phyloP scores from a whole-genome alignment of 2,113 vertebrate genomes.

The Eonycteris spelaea region DNA sequence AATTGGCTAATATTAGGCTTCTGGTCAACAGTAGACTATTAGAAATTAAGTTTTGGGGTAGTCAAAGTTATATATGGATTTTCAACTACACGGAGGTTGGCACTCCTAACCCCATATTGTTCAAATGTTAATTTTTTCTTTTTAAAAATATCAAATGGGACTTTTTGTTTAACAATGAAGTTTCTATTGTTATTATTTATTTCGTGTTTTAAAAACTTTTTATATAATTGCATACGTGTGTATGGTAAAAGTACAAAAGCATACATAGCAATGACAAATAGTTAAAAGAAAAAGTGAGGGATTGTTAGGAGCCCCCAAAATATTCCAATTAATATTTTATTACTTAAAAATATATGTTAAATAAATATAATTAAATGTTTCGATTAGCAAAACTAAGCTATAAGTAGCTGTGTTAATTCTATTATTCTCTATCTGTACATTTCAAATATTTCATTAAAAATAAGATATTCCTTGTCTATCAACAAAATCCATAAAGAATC shows the following conservation, averaged over 20 bases:
- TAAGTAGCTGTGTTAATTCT: neutral
- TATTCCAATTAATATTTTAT: neutral
- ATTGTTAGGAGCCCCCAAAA: neutral
- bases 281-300: neutral
- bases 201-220: neutral
- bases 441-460: slow-evolving; percentile 6
- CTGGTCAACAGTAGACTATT: neutral
- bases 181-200: neutral
- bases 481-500: neutral
- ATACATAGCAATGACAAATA: neutral
- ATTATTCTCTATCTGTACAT: neutral
- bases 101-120: neutral
- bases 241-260: neutral
- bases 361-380: neutral
- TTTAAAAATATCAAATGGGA: neutral
- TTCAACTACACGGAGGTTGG: neutral
- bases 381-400: neutral
- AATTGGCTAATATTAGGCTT: neutral
- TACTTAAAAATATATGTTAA: neutral
- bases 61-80: neutral
- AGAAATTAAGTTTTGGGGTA: neutral
- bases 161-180: neutral
- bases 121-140: neutral
- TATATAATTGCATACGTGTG: neutral
- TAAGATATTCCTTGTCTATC: neutral